Percentiles rank a stretch among this genome's conserved stretches.
These are phyloP conservation scores for Psittacula echo DNA, from an alignment of 2,797 vertebrate species.

Conservation along the genomic window DNA sequence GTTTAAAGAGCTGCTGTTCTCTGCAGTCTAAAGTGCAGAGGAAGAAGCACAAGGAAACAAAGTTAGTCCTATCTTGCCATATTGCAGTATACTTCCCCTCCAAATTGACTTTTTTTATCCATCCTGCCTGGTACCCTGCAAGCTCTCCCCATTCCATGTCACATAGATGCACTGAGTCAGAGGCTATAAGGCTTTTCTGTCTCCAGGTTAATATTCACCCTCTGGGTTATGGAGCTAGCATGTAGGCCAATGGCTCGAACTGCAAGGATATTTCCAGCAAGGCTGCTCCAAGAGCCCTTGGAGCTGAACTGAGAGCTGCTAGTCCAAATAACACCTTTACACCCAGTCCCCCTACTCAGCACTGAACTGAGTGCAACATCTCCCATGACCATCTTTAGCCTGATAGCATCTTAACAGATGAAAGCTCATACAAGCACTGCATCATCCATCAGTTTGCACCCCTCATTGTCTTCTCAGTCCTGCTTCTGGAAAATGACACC, in stretches of 20 bases:
- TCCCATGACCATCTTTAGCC: neutral
- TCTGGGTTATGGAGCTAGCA: neutral
- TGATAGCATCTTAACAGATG: neutral
- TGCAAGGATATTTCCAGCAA: neutral
- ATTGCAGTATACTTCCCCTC: neutral
- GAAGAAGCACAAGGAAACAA: neutral
- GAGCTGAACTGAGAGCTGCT: neutral
- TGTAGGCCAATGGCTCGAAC: neutral
- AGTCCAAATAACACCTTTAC: neutral
- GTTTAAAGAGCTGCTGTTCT: neutral
- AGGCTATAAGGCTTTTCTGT: neutral
- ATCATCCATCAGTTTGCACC: neutral
- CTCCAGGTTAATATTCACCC: neutral
- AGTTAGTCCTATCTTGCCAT: neutral
- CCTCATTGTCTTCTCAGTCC: neutral
- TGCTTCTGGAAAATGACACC: neutral
- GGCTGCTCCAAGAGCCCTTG: neutral
- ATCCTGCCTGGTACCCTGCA: neutral
- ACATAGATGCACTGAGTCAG: neutral
- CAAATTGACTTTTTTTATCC: neutral
- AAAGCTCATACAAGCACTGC: neutral
- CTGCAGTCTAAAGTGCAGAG: neutral
- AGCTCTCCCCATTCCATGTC: neutral
- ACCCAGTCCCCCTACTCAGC: neutral
- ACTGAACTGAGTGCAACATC: neutral